Conservation (phyloP, 2,797 vertebrate genomes). For the Spinus olivaceus region DNA sequence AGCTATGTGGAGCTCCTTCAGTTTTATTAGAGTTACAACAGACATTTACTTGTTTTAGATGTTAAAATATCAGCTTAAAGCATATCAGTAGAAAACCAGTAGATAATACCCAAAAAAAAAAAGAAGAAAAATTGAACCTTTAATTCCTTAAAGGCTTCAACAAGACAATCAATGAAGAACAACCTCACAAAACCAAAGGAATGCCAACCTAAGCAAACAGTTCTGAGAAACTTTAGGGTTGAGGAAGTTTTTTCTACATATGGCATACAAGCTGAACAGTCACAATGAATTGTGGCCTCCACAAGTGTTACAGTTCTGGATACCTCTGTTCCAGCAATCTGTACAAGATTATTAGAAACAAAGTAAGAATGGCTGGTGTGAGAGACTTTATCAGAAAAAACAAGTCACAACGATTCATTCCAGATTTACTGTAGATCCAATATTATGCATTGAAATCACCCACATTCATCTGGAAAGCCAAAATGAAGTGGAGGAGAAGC, state of each 20-base stretch:
- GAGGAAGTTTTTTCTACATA: not conserved
- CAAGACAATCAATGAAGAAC: not conserved
- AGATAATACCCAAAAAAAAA: not conserved
- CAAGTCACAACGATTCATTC: not conserved
- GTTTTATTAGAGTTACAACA: not conserved
- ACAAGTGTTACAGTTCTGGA: not conserved
- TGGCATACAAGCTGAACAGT: not conserved
- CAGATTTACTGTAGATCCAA: not conserved
- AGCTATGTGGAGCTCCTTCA: not conserved
- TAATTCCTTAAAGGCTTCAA: not conserved
- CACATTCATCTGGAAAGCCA: not conserved
- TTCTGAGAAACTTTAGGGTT: not conserved
- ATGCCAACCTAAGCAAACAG: not conserved
- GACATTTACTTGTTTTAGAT: not conserved
- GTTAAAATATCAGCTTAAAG: not conserved
- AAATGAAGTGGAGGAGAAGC: not conserved
- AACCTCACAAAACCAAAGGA: not conserved
- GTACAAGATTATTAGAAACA: not conserved
- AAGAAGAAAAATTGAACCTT: not conserved
- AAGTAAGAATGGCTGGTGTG: not conserved
- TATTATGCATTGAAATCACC: not conserved
- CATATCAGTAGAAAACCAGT: not conserved
- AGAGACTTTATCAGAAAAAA: not conserved
- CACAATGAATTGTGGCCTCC: not conserved
- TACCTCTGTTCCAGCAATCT: not conserved